A percentile compares a stretch with the other conserved stretches of the same genome.
Evolutionary conservation across 2,797 vertebrate genomes (phyloP).

Genomic region (Lepidocolaptes lacrymiger): DNA sequence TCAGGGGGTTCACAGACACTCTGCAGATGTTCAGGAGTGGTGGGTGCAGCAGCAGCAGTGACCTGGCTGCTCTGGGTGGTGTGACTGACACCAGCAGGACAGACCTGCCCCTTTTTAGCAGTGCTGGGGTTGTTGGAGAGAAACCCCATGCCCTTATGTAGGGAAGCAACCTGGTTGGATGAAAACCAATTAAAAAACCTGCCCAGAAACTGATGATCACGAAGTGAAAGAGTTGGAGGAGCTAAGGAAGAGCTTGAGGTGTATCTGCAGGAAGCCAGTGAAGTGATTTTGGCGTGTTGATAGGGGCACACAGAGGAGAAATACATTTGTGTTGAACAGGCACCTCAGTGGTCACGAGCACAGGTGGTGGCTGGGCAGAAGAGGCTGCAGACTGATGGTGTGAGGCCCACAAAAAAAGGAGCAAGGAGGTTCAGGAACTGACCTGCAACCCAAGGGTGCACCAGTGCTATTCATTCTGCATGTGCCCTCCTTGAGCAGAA

Average conservation of each 20-base stretch:
- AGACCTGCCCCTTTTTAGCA: slow-evolving; percentile 47
- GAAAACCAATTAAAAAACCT: slow-evolving; percentile 46
- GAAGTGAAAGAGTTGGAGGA: slow-evolving; percentile 23
- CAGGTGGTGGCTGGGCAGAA: not conserved
- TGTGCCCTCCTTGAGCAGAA: not conserved
- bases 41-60: not conserved
- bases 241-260: slow-evolving; percentile 3
- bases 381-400: not conserved
- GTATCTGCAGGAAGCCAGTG: slow-evolving; percentile 32
- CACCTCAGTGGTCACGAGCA: not conserved
- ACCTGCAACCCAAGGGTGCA: not conserved
- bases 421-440: not conserved
- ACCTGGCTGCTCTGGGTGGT: not conserved
- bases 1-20: not conserved
- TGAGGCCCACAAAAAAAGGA: not conserved
- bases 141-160: slow-evolving; percentile 26
- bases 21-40: not conserved
- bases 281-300: not conserved
- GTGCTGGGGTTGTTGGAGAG: slow-evolving; percentile 32
- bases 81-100: slow-evolving; percentile 50
- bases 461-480: not conserved
- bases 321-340: not conserved
- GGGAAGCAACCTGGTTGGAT: slow-evolving; percentile 38
- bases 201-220: slow-evolving; percentile 45
- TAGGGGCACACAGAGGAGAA: not conserved